These are phyloP conservation scores for Episyrphus balteatus DNA, from an alignment of 1,140 invertebrate species.

Conservation along the genomic window DNA sequence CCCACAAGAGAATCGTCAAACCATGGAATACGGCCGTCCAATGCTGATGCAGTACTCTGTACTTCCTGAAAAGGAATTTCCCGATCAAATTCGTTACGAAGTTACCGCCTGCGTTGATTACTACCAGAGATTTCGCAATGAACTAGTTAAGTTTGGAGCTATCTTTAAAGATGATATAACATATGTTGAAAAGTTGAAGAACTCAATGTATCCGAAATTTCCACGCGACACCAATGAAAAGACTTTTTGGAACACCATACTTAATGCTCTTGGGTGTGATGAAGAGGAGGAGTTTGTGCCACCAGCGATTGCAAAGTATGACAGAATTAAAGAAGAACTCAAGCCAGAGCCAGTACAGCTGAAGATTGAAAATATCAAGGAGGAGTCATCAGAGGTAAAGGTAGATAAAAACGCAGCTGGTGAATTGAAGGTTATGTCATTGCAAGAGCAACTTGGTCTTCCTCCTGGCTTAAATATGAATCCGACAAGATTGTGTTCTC, in stretches of 20 bases:
- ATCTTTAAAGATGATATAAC: slow-evolving; percentile 60
- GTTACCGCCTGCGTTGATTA: slow-evolving; percentile 79
- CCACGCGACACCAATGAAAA: slow-evolving; percentile 53
- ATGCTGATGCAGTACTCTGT: slow-evolving; percentile 80
- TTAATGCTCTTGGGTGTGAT: slow-evolving; percentile 28
- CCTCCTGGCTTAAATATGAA: slow-evolving; percentile 37
- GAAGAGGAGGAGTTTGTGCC: slow-evolving; percentile 34
- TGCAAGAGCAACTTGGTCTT: slow-evolving; percentile 34
- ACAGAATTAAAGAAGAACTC: slow-evolving; percentile 13
- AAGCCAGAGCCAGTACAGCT: slow-evolving; percentile 8
- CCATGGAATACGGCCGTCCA: slow-evolving; percentile 75
- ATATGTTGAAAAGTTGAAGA: slow-evolving; percentile 69
- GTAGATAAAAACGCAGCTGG: slow-evolving; percentile 23
- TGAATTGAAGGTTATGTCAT: slow-evolving; percentile 30
- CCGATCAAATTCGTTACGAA: slow-evolving; percentile 72
- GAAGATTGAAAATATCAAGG: slow-evolving; percentile 18
- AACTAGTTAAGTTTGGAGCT: slow-evolving; percentile 66
- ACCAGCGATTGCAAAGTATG: slow-evolving; percentile 9
- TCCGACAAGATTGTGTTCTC: slow-evolving; percentile 31
- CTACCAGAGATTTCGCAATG: slow-evolving; percentile 61
- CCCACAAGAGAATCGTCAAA: slow-evolving; percentile 78
- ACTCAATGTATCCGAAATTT: slow-evolving; percentile 51
- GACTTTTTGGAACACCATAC: slow-evolving; percentile 46
- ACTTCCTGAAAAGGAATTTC: slow-evolving; percentile 68
- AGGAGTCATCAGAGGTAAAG: slow-evolving; percentile 18